Evolutionary conservation across 2,888 invertebrate species (phyloP), one percentile per base, ranked within the genome.

Genomic region (Tenthredo notha): DNA sequence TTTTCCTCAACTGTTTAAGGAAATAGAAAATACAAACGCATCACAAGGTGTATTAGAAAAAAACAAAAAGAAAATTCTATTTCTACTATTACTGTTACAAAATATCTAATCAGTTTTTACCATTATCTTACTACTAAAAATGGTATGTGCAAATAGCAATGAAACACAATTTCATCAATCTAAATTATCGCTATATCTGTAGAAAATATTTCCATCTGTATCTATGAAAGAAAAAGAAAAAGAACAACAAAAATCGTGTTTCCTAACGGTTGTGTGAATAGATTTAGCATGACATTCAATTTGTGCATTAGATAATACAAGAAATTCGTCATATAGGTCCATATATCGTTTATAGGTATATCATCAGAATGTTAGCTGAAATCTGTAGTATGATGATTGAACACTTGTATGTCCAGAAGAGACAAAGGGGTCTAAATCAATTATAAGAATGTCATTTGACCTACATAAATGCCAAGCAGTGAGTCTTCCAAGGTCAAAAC

Each of bases 1-100:
- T 98, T 94, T 99, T 99, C 92, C 97, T 97, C 84, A 98, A 96
- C 95, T 96, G 91, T 33, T 93, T 89, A 47, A 87, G 84, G 83
- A 86, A 87, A 85, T 61, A n/a, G 58, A 80, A 61, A 80, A 80
- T 61, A 80, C 58, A 80, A 80, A 58, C 29, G 58, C 61, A 21
- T 80, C 33, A 80, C 47, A 40, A 37, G 2, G 50, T 21, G 78
- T 37, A 37, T 47, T 75, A 25, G 25, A 25, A n/a, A 33, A 33
- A 33, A 47, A 25, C 25, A 12, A 75, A n/a, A 47, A 25, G 29
- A 12, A 75, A n/a, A 40, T 70, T 29, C 37, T 70, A 4, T 37
- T 40, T 61, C 25, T 21, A 10, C 61, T 33, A 2, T 25, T 37
- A 37, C 12, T 12, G 6, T 7, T 37, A 70, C 33, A 40, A 33